Conservation (phyloP, 2,797 vertebrate genomes). For the Coregonus suidteri region DNA sequence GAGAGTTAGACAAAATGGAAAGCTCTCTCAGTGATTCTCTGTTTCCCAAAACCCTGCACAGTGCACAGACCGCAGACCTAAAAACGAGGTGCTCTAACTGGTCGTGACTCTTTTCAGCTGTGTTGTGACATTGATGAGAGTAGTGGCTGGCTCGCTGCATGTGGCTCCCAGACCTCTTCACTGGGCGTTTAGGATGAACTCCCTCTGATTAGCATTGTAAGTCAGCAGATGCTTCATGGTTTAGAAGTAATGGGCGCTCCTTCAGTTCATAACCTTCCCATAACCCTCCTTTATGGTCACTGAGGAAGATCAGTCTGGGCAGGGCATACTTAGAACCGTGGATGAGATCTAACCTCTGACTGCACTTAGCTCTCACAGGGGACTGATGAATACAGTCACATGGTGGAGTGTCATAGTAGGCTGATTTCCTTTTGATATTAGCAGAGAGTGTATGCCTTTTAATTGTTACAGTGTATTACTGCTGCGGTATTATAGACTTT, state of each 20-base stretch:
- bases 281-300: slow-evolving; percentile 33
- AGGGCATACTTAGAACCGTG: slow-evolving; percentile 24
- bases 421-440: not conserved
- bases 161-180: slow-evolving; percentile 56
- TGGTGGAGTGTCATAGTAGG: not conserved
- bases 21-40: slow-evolving; percentile 56
- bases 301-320: slow-evolving; percentile 44
- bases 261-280: slow-evolving; percentile 48
- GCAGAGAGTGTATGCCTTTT: not conserved
- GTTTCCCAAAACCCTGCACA: slow-evolving; percentile 28
- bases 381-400: slow-evolving; percentile 34
- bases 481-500: not conserved
- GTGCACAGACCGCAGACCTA: slow-evolving; percentile 26
- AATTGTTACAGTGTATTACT: not conserved
- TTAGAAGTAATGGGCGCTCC: slow-evolving; percentile 51
- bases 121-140: slow-evolving; percentile 63
- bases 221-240: slow-evolving; percentile 60
- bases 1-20: slow-evolving; percentile 46
- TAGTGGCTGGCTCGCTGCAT: slow-evolving; percentile 36
- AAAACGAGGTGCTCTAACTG: slow-evolving; percentile 51
- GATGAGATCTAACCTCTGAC: slow-evolving; percentile 31
- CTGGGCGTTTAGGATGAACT: slow-evolving; percentile 59
- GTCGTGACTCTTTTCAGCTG: slow-evolving; percentile 57
- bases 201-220: slow-evolving; percentile 60
- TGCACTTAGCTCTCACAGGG: slow-evolving; percentile 24